A percentile compares a stretch with the other conserved stretches of the same genome.
Evolutionary conservation across 2,113 vertebrate genomes (phyloP).

Genomic region (Engraulis encrasicolus): DNA sequence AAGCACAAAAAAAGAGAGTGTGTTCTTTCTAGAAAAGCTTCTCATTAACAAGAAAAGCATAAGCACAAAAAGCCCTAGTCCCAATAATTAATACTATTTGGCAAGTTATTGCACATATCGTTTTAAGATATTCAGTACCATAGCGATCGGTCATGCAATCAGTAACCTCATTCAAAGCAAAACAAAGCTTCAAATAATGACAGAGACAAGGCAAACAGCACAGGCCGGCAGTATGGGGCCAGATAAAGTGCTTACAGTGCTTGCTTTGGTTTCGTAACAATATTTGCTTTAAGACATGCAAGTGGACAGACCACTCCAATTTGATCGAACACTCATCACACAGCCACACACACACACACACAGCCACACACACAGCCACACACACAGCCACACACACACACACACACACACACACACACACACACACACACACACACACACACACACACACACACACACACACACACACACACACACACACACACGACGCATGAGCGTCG

Average conservation of each 20-base stretch:
- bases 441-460: no score
- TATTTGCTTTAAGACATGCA: not conserved
- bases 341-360: no score
- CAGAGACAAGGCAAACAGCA: constrained; percentile 30
- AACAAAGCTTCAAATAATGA: not conserved
- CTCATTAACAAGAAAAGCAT: not conserved
- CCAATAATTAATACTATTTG: constrained; percentile 50
- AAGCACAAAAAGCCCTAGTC: constrained; percentile 21
- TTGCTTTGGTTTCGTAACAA: not conserved
- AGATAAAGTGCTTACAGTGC: constrained; percentile 48
- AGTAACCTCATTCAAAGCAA: not conserved
- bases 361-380: no score
- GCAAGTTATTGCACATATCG: constrained; percentile 62
- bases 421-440: no score
- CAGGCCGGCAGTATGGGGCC: not conserved
- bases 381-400: no score
- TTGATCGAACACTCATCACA: no score
- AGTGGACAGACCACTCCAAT: not conserved
- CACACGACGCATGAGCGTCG: no score
- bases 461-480: no score
- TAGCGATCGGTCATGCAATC: not conserved
- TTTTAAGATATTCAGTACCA: not conserved
- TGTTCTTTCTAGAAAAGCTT: not conserved
- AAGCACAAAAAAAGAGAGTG: no score
- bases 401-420: no score